These are phyloP conservation scores for Cryptoblepharus egeriae DNA, from an alignment of 2,797 vertebrate genomes.

Conservation along the genomic window DNA sequence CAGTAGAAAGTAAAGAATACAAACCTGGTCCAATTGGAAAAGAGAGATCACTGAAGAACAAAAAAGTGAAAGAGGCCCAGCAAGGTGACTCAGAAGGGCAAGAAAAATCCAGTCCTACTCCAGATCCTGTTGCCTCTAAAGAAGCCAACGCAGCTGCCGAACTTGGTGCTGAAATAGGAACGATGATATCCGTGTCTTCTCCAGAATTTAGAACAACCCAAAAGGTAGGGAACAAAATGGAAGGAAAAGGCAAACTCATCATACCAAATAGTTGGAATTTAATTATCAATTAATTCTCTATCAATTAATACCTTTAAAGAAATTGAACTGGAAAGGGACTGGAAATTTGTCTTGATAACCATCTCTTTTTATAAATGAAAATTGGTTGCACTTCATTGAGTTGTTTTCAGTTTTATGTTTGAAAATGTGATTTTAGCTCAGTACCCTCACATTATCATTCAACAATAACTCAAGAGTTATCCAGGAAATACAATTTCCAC, in stretches of 20 bases:
- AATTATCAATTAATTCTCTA: no score
- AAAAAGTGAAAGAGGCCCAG: constrained; percentile 94
- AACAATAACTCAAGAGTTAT: no score
- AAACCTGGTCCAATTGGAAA: constrained; percentile 98
- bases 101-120: constrained; percentile 84
- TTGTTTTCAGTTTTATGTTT: not conserved
- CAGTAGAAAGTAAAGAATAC: constrained; percentile 94
- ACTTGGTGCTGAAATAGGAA: constrained; percentile 90
- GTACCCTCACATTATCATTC: no score
- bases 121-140: constrained; percentile 85
- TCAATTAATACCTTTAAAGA: no score
- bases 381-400: not conserved
- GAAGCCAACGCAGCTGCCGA: constrained; percentile 86
- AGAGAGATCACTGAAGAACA: constrained; percentile 96
- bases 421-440: not conserved
- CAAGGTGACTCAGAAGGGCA: constrained; percentile 89
- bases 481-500: not conserved
- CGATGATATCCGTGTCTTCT: constrained; percentile 94
- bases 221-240: constrained; percentile 81
- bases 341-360: not conserved
- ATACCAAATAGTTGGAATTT: not conserved
- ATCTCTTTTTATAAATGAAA: not conserved
- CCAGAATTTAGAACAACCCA: constrained; percentile 89
- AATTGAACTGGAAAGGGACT: not conserved
- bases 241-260: not conserved